Percentiles rank a stretch among this genome's conserved stretches.
Conservation (phyloP, 2,888 invertebrate genomes). For the Cloeon dipterum region DNA sequence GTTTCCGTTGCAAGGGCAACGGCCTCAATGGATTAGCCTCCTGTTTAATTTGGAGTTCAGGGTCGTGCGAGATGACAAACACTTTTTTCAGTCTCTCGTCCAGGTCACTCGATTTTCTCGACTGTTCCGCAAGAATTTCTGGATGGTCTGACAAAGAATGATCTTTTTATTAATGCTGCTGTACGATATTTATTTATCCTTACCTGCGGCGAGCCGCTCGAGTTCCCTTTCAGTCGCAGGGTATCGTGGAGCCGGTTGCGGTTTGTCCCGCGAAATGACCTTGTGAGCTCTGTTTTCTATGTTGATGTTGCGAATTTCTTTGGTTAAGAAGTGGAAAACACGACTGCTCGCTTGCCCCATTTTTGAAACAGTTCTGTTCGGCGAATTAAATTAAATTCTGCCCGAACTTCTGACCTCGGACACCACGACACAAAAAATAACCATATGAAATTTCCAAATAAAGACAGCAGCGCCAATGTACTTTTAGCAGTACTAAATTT, state of each 20-base stretch:
- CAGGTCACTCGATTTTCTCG: slow-evolving; percentile 34
- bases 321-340: no score
- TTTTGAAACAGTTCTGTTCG: background rate
- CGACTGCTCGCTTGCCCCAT: no score
- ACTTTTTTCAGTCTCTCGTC: slow-evolving; percentile 41
- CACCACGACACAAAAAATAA: no score
- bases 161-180: no score
- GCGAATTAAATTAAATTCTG: no score
- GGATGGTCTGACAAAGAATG: slow-evolving; percentile 27
- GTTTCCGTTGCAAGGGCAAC: slow-evolving; percentile 30
- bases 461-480: no score
- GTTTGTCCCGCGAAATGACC: slow-evolving; percentile 39
- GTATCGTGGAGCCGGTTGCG: slow-evolving; percentile 40
- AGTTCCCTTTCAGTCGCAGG: slow-evolving; percentile 34
- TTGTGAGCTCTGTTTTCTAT: slow-evolving; percentile 53
- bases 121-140: slow-evolving; percentile 31
- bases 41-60: slow-evolving; percentile 16
- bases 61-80: slow-evolving; percentile 43
- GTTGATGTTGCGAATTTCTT: slow-evolving; percentile 39
- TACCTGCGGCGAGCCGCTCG: slow-evolving; percentile 33
- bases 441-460: no score
- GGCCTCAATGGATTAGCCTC: slow-evolving; percentile 21
- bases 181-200: no score
- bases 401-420: no score
- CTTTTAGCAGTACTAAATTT: no score